A percentile compares a stretch with the other conserved stretches of the same genome.
Conservation (phyloP, 2,888 invertebrate genomes). For the Polydesmus complanatus region DNA sequence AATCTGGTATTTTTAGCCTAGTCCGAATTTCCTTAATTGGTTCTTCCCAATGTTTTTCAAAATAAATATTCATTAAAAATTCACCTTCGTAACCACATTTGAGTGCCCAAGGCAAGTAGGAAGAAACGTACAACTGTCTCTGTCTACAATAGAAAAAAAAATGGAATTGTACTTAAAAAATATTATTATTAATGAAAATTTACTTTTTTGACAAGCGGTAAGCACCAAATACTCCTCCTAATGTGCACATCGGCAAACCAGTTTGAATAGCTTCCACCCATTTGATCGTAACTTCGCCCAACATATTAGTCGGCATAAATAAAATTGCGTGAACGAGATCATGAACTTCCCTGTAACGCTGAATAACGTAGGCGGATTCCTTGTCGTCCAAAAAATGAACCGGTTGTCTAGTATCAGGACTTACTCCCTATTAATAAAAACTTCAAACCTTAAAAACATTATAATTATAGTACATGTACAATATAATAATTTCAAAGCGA, state of each 20-base stretch:
- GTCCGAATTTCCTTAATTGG: constrained; percentile 59
- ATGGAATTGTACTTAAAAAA: not conserved
- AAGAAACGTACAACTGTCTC: constrained; percentile 55
- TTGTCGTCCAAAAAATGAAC: constrained; percentile 84
- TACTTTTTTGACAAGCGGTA: constrained; percentile 68
- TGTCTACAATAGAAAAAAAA: constrained; percentile 40
- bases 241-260: constrained; percentile 86
- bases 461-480: constrained; percentile 22
- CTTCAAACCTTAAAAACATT: not conserved
- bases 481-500: no score
- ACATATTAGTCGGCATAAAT: constrained; percentile 86
- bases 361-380: constrained; percentile 89
- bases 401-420: constrained; percentile 76
- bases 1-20: constrained; percentile 49
- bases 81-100: constrained; percentile 56
- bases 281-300: constrained; percentile 83
- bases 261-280: constrained; percentile 96
- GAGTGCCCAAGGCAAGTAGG: constrained; percentile 77
- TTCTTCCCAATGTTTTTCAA: constrained; percentile 88
- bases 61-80: constrained; percentile 75
- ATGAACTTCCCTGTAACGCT: constrained; percentile 91
- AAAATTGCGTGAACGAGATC: constrained; percentile 85
- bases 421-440: constrained; percentile 50
- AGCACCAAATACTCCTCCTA: constrained; percentile 85
- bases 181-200: constrained; percentile 21